Percentiles rank a stretch among this genome's conserved stretches.
These are phyloP conservation scores for Peucedramus taeniatus DNA, from an alignment of 2,113 vertebrate genomes.

Conservation along the genomic window DNA sequence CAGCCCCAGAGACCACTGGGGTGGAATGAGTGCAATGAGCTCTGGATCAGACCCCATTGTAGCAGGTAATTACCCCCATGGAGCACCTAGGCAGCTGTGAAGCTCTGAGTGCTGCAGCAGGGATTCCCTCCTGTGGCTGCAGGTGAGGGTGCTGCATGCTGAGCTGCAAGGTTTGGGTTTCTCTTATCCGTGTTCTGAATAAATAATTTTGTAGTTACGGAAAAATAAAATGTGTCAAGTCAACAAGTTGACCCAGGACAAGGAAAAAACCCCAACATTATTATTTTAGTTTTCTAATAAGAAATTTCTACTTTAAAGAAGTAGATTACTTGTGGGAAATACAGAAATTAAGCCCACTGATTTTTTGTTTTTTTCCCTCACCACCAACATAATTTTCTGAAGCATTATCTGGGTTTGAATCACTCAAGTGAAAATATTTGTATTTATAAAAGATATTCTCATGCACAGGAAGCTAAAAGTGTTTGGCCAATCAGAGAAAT, in stretches of 20 bases:
- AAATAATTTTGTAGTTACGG: rapidly evolving
- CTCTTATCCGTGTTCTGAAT: neutral
- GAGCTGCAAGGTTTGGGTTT: neutral
- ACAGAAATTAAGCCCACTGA: rapidly evolving
- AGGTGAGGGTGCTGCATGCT: neutral
- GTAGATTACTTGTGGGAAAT: neutral
- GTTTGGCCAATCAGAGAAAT: neutral
- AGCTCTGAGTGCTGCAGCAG: neutral
- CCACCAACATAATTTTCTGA: neutral
- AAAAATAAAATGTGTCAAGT: neutral
- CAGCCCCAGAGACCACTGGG: neutral
- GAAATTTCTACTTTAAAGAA: neutral
- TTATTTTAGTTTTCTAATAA: too few species aligned
- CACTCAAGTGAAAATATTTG: neutral
- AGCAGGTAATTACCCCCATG: neutral
- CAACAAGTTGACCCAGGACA: neutral
- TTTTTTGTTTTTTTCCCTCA: neutral
- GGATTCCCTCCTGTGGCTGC: neutral
- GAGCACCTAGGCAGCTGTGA: neutral
- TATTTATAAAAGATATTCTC: neutral
- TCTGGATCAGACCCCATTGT: neutral
- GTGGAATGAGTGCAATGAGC: neutral
- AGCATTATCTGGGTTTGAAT: neutral
- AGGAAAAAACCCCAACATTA: rapidly evolving
- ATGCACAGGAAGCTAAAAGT: neutral